Evolutionary conservation across 1,140 invertebrate species (phyloP).

Genomic region (Ceratoteleas bidentatus): DNA sequence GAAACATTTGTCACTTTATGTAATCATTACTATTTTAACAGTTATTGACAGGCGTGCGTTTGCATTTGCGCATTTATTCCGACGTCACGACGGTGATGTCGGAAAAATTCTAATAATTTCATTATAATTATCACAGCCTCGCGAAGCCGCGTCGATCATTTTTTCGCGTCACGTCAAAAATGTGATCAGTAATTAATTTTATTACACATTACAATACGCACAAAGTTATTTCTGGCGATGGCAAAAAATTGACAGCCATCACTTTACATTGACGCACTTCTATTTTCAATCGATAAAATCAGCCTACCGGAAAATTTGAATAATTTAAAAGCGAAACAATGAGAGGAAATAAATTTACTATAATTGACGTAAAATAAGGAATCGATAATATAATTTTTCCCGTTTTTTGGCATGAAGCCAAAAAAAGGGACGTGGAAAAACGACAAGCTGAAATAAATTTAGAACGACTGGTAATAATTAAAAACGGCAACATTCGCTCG

Average conservation of each 20-base stretch:
- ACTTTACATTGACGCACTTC: slow-evolving; percentile 35
- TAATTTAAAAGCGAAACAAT: slow-evolving; percentile 47
- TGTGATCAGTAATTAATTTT: slow-evolving; percentile 19
- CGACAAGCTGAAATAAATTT: slow-evolving; percentile 27
- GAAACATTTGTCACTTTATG: slow-evolving; percentile 52
- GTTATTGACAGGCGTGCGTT: slow-evolving; percentile 22
- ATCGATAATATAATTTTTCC: slow-evolving; percentile 48
- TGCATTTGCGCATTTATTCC: slow-evolving; percentile 27
- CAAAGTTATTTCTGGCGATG: slow-evolving; percentile 32
- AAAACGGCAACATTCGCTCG: slow-evolving; percentile 19
- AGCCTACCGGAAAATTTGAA: slow-evolving; percentile 44
- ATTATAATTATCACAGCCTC: slow-evolving; percentile 2
- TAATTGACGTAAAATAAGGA: slow-evolving; percentile 49
- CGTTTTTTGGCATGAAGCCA: slow-evolving; percentile 15
- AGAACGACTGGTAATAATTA: slow-evolving; percentile 34
- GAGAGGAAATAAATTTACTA: slow-evolving; percentile 40
- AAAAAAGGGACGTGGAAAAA: slow-evolving; percentile 14
- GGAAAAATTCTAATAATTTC: slow-evolving; percentile 19
- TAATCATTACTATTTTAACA: slow-evolving; percentile 43
- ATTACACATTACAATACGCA: slow-evolving; percentile 25
- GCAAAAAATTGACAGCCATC: slow-evolving; percentile 44
- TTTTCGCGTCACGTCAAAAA: slow-evolving; percentile 18
- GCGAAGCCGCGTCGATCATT: neutral
- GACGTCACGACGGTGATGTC: neutral
- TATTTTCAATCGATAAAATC: slow-evolving; percentile 44